Conservation (phyloP, 2,113 vertebrate species). For the Zonotrichia leucophrys region DNA sequence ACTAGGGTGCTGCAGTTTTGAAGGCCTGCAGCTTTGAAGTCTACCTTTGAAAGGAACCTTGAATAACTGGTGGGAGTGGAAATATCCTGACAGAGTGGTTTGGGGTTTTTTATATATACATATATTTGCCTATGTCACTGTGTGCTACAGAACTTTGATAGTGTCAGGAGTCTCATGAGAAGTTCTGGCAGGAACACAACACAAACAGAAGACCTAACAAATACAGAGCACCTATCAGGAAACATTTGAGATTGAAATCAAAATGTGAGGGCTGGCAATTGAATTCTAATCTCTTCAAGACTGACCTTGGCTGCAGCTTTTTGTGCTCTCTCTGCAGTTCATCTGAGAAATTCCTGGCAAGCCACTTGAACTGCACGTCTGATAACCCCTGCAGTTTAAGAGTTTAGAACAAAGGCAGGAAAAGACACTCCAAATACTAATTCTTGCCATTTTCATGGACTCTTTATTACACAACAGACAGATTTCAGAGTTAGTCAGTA, state of each 20-base stretch:
- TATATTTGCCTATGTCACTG: not conserved
- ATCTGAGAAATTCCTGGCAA: not conserved
- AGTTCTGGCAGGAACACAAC: not conserved
- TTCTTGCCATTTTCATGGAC: not conserved
- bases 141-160: not conserved
- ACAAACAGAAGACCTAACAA: not conserved
- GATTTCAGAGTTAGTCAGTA: not conserved
- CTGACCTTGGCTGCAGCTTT: not conserved
- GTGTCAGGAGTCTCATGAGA: not conserved
- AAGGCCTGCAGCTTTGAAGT: not conserved
- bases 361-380: not conserved
- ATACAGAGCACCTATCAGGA: not conserved
- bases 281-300: not conserved
- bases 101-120: no score
- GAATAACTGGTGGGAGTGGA: not conserved
- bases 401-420: slow-evolving; percentile 39
- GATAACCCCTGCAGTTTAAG: not conserved
- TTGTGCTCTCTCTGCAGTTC: not conserved
- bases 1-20: not conserved
- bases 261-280: not conserved
- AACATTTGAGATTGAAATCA: not conserved
- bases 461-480: not conserved
- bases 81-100: not conserved
- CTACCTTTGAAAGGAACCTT: not conserved
- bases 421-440: slow-evolving; percentile 5